Percentiles rank a stretch among this genome's conserved stretches.
These are phyloP conservation scores for Oreochromis tanganicae DNA, from an alignment of 2,113 vertebrate genomes.

Conservation along the genomic window DNA sequence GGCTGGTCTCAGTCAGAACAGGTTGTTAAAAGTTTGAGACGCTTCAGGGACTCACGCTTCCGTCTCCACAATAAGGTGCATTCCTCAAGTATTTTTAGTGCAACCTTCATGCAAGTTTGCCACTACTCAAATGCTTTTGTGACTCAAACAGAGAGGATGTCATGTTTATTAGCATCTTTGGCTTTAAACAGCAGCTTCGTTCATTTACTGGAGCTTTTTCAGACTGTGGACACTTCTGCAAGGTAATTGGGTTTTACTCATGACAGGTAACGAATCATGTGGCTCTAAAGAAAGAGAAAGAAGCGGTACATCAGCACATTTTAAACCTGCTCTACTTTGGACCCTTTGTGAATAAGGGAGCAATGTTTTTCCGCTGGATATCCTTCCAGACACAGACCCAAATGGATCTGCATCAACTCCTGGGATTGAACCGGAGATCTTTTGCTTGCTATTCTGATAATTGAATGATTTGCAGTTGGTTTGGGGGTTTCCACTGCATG, in stretches of 20 bases:
- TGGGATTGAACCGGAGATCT: not conserved
- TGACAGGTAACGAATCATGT: not conserved
- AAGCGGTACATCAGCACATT: too few species aligned
- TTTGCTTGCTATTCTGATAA: not conserved
- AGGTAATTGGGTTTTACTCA: not conserved
- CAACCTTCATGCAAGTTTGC: not conserved
- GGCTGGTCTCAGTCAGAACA: not conserved
- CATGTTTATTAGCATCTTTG: not conserved
- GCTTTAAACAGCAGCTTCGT: not conserved
- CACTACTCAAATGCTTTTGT: not conserved
- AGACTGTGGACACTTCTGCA: not conserved
- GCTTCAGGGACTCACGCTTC: not conserved
- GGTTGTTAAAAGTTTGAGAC: not conserved
- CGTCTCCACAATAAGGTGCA: not conserved
- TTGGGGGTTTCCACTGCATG: too few species aligned
- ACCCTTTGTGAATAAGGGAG: too few species aligned
- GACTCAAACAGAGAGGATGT: not conserved
- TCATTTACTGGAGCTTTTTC: not conserved
- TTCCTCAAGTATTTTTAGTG: not conserved
- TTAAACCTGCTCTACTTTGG: too few species aligned
- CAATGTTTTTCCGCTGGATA: too few species aligned
- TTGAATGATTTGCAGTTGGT: too few species aligned
- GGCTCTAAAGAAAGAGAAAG: not conserved
- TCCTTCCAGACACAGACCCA: too few species aligned
- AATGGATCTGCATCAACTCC: too few species aligned